Evolutionary conservation across 2,888 invertebrate species (phyloP).

Genomic region (Parnassius smintheus): DNA sequence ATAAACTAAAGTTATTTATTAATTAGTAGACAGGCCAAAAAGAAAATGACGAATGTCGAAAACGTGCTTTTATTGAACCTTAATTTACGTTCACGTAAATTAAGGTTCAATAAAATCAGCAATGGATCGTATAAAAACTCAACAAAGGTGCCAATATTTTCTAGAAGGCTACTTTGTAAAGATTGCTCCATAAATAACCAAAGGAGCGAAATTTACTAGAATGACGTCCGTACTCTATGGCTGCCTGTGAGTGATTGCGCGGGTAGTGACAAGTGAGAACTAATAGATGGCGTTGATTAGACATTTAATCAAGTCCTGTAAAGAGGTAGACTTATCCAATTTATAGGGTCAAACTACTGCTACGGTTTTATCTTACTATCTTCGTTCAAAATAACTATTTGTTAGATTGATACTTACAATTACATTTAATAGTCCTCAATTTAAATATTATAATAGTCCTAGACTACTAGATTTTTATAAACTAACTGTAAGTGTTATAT

Average conservation of each 20-base stretch:
- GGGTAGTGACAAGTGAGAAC: conserved; percentile 56
- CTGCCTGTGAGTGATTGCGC: conserved; percentile 64
- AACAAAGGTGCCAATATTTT: conserved; percentile 59
- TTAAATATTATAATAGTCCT: too few relatives aligned
- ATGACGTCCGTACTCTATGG: conserved; percentile 53
- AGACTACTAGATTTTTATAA: too few relatives aligned
- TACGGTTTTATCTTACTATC: too few relatives aligned
- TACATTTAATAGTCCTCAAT: too few relatives aligned
- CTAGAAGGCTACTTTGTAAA: conserved; percentile 52
- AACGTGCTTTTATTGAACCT: too few relatives aligned
- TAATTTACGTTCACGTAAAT: conserved; percentile 46
- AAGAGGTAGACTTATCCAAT: conserved; percentile 22
- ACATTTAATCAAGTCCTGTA: conserved; percentile 62
- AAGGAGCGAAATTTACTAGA: conserved; percentile 48
- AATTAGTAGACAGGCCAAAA: not conserved
- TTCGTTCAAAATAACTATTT: too few relatives aligned
- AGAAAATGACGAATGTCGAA: not conserved
- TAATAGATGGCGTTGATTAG: conserved; percentile 72
- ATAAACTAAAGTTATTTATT: not conserved
- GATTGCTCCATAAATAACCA: conserved; percentile 75
- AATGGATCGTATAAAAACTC: conserved; percentile 59
- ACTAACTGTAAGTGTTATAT: too few relatives aligned
- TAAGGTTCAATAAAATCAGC: conserved; percentile 47
- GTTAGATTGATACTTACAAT: too few relatives aligned
- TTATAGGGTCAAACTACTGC: too few relatives aligned